phyloP scores from a whole-genome alignment of 2,797 vertebrate genomes.

The Scomberomorus guttatus region DNA sequence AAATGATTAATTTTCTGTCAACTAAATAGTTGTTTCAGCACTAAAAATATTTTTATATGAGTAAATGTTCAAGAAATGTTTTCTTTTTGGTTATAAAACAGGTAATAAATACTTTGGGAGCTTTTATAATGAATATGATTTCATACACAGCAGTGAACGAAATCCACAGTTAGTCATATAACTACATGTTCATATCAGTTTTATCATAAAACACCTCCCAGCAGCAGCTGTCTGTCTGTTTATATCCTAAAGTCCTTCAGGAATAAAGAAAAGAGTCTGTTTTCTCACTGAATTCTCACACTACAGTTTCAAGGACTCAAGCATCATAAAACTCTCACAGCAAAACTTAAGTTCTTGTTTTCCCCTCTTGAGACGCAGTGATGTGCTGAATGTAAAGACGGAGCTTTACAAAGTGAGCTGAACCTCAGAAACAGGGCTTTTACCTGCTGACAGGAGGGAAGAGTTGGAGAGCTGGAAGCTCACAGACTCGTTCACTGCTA shows the following conservation, averaged over 20 bases:
- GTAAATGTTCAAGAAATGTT: too few relatives aligned
- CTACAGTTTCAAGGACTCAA: background rate
- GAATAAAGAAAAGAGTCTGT: background rate
- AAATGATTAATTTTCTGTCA: too few relatives aligned
- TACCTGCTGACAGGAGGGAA: constrained; percentile 48
- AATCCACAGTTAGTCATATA: too few relatives aligned
- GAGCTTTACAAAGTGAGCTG: too few relatives aligned
- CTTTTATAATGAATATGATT: too few relatives aligned
- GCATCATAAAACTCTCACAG: background rate
- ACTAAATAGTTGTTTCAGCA: too few relatives aligned
- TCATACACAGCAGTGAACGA: too few relatives aligned
- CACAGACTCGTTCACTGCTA: constrained; percentile 34
- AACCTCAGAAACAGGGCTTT: background rate
- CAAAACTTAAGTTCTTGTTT: background rate
- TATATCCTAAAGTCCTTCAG: background rate
- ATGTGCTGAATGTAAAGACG: background rate
- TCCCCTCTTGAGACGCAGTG: background rate
- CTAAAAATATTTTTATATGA: too few relatives aligned
- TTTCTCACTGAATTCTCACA: background rate
- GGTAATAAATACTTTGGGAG: too few relatives aligned
- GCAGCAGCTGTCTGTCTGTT: background rate
- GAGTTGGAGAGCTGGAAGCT: constrained; percentile 34
- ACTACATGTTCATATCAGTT: background rate
- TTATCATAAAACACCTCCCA: background rate
- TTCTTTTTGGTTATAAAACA: too few relatives aligned